Evolutionary conservation across 1,140 invertebrate species (phyloP).

Genomic region (Penaeus chinensis): DNA sequence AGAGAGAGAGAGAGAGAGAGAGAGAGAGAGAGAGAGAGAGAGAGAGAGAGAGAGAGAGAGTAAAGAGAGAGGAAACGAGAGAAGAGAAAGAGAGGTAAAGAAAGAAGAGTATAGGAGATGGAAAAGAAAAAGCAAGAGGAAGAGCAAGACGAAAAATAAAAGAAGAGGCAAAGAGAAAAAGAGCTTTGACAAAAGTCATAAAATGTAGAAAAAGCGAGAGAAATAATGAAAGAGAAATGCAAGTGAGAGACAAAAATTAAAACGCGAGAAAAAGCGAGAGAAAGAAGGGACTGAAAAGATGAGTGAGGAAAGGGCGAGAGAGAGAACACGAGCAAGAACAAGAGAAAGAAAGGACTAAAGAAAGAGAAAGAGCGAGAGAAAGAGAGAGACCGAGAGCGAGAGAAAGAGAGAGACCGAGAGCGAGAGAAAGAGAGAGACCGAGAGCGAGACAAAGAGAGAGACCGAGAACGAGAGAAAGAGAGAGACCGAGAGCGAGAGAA

Average conservation of each 20-base stretch:
- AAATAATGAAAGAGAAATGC: neutral
- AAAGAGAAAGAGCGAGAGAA: too few relatives aligned
- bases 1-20: slow-evolving; percentile 12
- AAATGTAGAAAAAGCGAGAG: neutral
- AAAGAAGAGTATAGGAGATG: neutral
- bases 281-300: neutral
- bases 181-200: neutral
- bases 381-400: too few relatives aligned
- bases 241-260: neutral
- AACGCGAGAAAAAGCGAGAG: neutral
- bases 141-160: neutral
- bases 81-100: neutral
- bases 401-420: too few relatives aligned
- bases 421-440: too few relatives aligned
- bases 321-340: neutral
- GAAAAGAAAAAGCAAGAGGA: neutral
- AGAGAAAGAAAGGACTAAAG: neutral
- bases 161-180: neutral
- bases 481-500: too few relatives aligned
- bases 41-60: neutral
- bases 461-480: too few relatives aligned
- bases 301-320: neutral
- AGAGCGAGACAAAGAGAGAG: too few relatives aligned
- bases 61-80: neutral
- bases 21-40: slow-evolving; percentile 7